These are phyloP conservation scores for Ectemnius cavifrons DNA, from an alignment of 2,888 invertebrate species.

Conservation along the genomic window DNA sequence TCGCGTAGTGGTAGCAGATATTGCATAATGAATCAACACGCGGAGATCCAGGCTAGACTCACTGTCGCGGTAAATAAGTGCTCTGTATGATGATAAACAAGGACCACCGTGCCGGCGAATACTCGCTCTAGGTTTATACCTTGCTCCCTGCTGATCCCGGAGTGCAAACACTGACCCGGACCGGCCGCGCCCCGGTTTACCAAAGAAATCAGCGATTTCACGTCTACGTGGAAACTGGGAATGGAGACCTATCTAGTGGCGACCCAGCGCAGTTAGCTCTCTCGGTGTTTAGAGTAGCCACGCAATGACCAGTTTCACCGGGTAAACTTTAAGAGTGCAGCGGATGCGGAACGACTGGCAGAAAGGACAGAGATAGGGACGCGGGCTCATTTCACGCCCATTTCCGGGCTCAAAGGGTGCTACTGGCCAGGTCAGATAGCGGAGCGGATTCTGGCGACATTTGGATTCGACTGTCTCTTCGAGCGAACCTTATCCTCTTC, in stretches of 20 bases:
- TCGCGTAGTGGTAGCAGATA: not conserved
- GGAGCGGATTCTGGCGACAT: conserved; percentile 18
- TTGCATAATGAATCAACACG: not conserved
- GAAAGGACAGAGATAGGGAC: conserved; percentile 62
- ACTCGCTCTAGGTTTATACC: not conserved
- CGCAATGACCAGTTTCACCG: conserved; percentile 34
- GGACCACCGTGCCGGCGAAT: not conserved
- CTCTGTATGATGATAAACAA: not conserved
- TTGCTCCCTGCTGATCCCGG: not conserved
- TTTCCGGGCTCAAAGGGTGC: conserved; percentile 67
- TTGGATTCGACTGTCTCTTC: conserved; percentile 37
- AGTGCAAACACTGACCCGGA: not conserved
- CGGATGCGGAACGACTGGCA: conserved; percentile 49
- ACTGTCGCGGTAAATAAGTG: conserved; percentile 7
- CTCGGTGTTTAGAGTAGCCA: not conserved
- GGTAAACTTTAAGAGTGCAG: conserved; percentile 9
- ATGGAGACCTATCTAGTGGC: conserved; percentile 13
- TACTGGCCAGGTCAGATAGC: conserved; percentile 60
- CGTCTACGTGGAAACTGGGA: conserved; percentile 22
- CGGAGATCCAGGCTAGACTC: not conserved
- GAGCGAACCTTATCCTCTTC: conserved; percentile 42
- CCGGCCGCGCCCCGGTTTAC: conserved; percentile 2
- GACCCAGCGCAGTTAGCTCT: conserved; percentile 4
- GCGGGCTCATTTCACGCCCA: conserved; percentile 68
- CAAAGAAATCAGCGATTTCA: conserved; percentile 22